Conservation (phyloP, 30 jellyfish, hydroid and myxozoan species). For the Aurelia sp. region DNA sequence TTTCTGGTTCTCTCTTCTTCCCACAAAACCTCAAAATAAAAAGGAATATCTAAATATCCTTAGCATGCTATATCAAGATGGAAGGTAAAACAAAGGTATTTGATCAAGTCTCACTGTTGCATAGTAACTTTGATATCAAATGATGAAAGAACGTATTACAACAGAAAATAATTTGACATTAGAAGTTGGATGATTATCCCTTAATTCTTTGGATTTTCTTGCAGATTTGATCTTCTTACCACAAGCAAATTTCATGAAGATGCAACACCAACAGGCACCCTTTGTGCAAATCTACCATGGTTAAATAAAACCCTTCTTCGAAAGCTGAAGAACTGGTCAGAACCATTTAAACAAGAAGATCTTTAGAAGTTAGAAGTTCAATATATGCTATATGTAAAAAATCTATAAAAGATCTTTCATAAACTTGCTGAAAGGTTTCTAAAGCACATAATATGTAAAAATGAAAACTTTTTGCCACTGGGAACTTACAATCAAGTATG, state of each 20-base stretch:
- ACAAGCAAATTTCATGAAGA: conserved; percentile 31
- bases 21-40: conserved; percentile 77
- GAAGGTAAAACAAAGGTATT: too few species aligned
- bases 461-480: too few species aligned
- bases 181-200: too few species aligned
- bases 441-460: too few species aligned
- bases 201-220: not conserved
- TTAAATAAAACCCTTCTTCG: conserved; percentile 59
- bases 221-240: conserved; percentile 38
- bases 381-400: too few species aligned
- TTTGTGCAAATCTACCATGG: conserved; percentile 81
- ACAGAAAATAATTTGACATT: too few species aligned
- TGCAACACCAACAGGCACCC: conserved; percentile 50
- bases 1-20: conserved; percentile 60
- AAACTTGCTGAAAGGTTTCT: too few species aligned
- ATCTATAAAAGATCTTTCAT: too few species aligned
- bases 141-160: too few species aligned
- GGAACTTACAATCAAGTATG: conserved; percentile 79
- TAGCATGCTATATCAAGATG: too few species aligned
- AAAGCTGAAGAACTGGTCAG: conserved; percentile 84
- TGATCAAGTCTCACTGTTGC: too few species aligned
- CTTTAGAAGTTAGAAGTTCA: not conserved
- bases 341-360: conserved; percentile 27
- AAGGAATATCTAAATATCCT: not conserved
- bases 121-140: too few species aligned